phyloP scores from a whole-genome alignment of 2,113 vertebrate species.

The Cavia porcellus region DNA sequence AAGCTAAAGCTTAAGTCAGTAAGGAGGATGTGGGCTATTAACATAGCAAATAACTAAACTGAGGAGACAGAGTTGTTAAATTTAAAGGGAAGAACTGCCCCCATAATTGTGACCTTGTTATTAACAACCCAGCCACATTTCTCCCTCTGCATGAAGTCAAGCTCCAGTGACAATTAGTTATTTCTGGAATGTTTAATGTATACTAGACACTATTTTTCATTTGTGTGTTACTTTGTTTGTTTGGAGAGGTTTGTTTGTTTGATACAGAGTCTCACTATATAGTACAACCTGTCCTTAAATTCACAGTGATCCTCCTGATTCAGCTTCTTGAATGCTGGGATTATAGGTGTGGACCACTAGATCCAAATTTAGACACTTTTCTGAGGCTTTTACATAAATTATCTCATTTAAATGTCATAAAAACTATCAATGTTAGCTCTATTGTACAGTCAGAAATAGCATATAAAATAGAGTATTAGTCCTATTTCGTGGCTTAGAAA shows the following conservation, averaged over 20 bases:
- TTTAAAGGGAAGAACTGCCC: constrained; percentile 40
- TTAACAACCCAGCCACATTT: background rate
- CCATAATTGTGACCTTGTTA: background rate
- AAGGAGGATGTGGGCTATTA: background rate
- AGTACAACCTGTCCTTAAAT: background rate
- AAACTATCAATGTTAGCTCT: background rate
- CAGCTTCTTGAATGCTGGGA: background rate
- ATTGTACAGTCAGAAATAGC: background rate
- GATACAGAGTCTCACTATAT: background rate
- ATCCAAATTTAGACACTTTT: background rate
- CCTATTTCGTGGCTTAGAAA: constrained; percentile 35
- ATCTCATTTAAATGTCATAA: constrained; percentile 22
- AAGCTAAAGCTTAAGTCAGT: constrained; percentile 13
- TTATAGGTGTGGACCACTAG: background rate
- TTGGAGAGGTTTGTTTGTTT: background rate
- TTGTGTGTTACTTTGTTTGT: background rate
- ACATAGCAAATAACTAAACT: constrained; percentile 30
- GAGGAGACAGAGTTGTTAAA: background rate
- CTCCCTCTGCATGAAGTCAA: constrained; percentile 4
- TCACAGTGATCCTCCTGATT: background rate
- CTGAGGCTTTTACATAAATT: background rate
- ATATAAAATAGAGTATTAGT: background rate
- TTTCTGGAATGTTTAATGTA: background rate
- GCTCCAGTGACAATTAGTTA: background rate
- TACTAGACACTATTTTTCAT: background rate